Conservation (phyloP, 2,888 invertebrate genomes). For the Proisotoma minuta region DNA sequence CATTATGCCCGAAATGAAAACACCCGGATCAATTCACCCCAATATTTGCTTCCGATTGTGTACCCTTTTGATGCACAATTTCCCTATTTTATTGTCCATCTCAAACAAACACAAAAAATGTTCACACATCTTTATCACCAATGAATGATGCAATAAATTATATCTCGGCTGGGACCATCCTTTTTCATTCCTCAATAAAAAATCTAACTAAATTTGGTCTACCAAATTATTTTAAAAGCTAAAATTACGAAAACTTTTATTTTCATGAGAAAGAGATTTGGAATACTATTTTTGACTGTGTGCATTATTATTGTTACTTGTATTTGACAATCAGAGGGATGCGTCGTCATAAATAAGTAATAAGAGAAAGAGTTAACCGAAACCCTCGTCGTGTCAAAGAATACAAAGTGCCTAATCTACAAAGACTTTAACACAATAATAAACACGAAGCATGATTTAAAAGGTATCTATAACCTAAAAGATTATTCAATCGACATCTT, state of each 20-base stretch:
- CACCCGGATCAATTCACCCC: background rate
- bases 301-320: too few species aligned
- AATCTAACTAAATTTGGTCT: too few species aligned
- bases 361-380: conserved; percentile 6
- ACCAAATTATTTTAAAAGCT: too few species aligned
- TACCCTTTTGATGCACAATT: too few species aligned
- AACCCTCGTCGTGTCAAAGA: conserved; percentile 5
- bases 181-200: too few species aligned
- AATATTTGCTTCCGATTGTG: too few species aligned
- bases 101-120: too few species aligned
- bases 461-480: background rate
- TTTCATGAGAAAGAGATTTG: background rate
- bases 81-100: too few species aligned
- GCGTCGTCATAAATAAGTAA: background rate
- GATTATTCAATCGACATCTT: too few species aligned
- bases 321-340: background rate
- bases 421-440: background rate
- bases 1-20: background rate
- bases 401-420: conserved; percentile 8
- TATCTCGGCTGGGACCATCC: too few species aligned
- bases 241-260: too few species aligned
- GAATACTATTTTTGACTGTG: background rate
- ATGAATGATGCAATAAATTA: too few species aligned
- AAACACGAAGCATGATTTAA: background rate
- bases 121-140: background rate